These are phyloP conservation scores for Tretioscincus oriximinensis DNA, from an alignment of 2,113 vertebrate genomes.

Conservation along the genomic window DNA sequence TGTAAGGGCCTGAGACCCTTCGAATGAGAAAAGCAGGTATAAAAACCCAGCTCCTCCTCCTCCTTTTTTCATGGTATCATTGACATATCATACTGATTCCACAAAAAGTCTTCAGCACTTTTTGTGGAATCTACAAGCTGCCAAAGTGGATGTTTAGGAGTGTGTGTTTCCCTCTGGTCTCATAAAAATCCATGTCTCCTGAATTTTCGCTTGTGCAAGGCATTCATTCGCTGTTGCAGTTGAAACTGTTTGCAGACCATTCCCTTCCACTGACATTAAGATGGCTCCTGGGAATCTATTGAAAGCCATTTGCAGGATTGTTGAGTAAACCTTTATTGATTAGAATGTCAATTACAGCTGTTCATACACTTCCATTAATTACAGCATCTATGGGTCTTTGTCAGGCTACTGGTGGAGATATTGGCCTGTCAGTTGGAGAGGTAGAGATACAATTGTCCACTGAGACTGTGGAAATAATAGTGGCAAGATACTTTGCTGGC, in stretches of 20 bases:
- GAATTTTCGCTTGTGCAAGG: rapidly evolving
- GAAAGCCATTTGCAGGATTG: constrained; percentile 38
- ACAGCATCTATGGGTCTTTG: constrained; percentile 35
- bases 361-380: constrained; percentile 50
- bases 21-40: too few species aligned
- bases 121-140: neutral
- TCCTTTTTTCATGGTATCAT: too few species aligned
- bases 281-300: constrained; percentile 38
- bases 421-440: constrained; percentile 42
- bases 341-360: constrained; percentile 44
- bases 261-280: constrained; percentile 16
- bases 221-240: rapidly evolving
- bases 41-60: too few species aligned
- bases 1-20: too few species aligned
- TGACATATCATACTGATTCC: too few species aligned
- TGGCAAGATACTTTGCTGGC: constrained; percentile 27
- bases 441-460: constrained; percentile 46
- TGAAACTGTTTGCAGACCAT: neutral
- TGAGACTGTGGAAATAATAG: constrained; percentile 7
- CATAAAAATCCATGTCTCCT: constrained; percentile 11
- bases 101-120: too few species aligned
- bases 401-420: constrained; percentile 42
- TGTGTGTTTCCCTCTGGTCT: neutral
- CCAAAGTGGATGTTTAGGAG: too few species aligned
- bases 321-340: constrained; percentile 57